phyloP scores from a whole-genome alignment of 2,797 vertebrate species.

The Ctenochaetus hawaiiensis region DNA sequence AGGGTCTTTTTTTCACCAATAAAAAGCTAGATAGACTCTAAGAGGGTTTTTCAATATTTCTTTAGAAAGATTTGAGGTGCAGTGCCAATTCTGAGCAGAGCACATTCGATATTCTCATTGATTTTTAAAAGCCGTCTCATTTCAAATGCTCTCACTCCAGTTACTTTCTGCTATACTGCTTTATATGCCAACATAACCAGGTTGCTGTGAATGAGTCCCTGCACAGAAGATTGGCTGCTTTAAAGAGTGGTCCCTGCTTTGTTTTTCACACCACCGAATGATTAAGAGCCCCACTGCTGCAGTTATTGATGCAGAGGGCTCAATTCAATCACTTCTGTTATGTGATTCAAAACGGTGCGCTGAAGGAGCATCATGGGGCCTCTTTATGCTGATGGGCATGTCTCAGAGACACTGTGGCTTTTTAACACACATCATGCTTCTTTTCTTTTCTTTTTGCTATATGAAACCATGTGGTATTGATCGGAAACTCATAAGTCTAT shows the following conservation, averaged over 20 bases:
- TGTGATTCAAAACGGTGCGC: slow-evolving; percentile 1
- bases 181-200: slow-evolving; percentile 43
- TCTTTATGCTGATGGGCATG: neutral
- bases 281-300: slow-evolving; percentile 14
- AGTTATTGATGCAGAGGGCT: slow-evolving; percentile 20
- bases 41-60: slow-evolving; percentile 10
- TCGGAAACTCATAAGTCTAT: neutral
- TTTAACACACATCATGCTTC: neutral
- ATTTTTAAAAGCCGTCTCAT: slow-evolving; percentile 60
- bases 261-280: slow-evolving; percentile 17
- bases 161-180: slow-evolving; percentile 29
- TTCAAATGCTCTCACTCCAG: slow-evolving; percentile 25
- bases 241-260: slow-evolving; percentile 12
- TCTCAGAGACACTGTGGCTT: neutral
- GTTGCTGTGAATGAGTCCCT: slow-evolving; percentile 34
- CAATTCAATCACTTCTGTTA: slow-evolving; percentile 22
- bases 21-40: slow-evolving; percentile 20
- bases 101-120: slow-evolving; percentile 38
- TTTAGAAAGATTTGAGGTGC: slow-evolving; percentile 10
- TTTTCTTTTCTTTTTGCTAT: neutral
- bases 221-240: slow-evolving; percentile 26
- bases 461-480: neutral
- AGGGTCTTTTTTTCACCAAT: slow-evolving; percentile 21
- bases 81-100: neutral
- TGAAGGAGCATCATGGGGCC: neutral